These are phyloP conservation scores for Didymodactylos carnosus DNA, from an alignment of 2,888 invertebrate genomes.

Conservation along the genomic window DNA sequence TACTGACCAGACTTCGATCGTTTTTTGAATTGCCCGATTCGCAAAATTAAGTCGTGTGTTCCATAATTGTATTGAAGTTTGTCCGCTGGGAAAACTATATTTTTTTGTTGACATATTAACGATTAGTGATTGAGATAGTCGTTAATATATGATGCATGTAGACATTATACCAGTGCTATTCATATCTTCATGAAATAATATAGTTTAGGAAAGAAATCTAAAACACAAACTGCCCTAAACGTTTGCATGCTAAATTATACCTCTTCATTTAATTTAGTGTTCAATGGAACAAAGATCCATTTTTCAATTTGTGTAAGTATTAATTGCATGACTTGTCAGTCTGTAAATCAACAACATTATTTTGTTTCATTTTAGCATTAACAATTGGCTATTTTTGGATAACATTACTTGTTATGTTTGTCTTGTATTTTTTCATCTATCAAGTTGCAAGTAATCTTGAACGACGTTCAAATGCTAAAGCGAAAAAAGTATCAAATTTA, in stretches of 20 bases:
- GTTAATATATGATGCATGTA: too few species aligned
- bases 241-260: slow-evolving; percentile 60
- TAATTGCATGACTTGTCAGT: too few species aligned
- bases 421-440: slow-evolving; percentile 87
- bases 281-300: background rate
- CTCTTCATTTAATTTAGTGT: background rate
- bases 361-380: slow-evolving; percentile 33
- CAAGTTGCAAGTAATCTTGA: slow-evolving; percentile 87
- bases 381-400: slow-evolving; percentile 95
- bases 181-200: background rate
- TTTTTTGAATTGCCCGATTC: too few species aligned
- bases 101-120: too few species aligned
- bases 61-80: too few species aligned
- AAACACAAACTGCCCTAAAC: too few species aligned
- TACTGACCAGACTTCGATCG: too few species aligned
- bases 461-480: slow-evolving; percentile 36
- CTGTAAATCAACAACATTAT: background rate
- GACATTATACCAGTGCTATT: too few species aligned
- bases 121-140: too few species aligned
- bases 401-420: slow-evolving; percentile 76
- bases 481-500: background rate
- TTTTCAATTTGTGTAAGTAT: background rate
- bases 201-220: background rate
- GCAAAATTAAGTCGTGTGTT: too few species aligned
- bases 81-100: too few species aligned